Evolutionary conservation across 2,888 invertebrate species (phyloP), one percentile per base, ranked within the genome.

Genomic region (Eupithecia insigniata): DNA sequence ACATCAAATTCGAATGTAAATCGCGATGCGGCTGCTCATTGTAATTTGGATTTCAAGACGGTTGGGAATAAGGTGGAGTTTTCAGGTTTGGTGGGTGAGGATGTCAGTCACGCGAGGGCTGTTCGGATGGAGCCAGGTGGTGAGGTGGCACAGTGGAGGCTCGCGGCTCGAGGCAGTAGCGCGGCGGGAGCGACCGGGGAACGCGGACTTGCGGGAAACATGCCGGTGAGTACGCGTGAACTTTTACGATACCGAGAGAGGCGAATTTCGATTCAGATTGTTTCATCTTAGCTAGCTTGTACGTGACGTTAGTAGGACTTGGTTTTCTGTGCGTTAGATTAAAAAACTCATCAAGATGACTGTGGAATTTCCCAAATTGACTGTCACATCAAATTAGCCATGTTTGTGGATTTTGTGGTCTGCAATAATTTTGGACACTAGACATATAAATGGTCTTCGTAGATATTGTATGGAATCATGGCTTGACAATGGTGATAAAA

Each of bases 1-100:
- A 89, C 89, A 90, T 91, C 92, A 91, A 92, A 92, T 90, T 88
- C 86, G 85, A 92, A 91, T 91, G 86, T 86, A 87, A 87, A 89
- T 85, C 83, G 83, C 80, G 85, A 82, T 72, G 78, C 67, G 67
- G 76, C 36, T 16, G 76, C 66, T 65, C 81, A 79, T 78, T 65
- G 71, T 73, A 85, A 85, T 83, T 78, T 82, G 76, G 80, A 76
- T 79, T 83, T 79, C 85, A 84, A 78, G 74, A 70, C 62, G 28
- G 77, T 67, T 75, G 75, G 66, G 70, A 46, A 79, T 88, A 90
- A 78, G 82, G 91, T 89, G 81, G 87, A 80, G 76, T 79, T 85
- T 85, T 73, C 80, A 62, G 75, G 67, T 80, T 75, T 72, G 78
- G 81, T 71, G 74, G 81, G 78, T 81, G 89, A 86, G 85, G 87